phyloP scores from a whole-genome alignment of 2,113 vertebrate species.

The Phrynosoma platyrhinos region DNA sequence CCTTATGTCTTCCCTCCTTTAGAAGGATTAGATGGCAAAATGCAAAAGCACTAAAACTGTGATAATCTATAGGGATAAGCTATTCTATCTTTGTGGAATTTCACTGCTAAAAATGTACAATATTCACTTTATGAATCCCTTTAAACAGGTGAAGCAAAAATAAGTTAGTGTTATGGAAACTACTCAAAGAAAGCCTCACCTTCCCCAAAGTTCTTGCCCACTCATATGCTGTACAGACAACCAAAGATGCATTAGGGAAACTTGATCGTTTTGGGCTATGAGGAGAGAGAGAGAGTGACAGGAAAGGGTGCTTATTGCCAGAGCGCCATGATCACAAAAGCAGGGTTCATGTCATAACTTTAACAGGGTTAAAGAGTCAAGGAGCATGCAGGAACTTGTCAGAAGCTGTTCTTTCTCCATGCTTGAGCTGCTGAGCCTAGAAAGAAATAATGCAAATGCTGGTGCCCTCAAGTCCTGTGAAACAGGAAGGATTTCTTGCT shows the following conservation, averaged over 20 bases:
- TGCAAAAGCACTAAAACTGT: too few relatives aligned
- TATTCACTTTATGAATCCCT: too few relatives aligned
- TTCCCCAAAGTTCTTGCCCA: not conserved
- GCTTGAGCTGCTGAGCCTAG: slow-evolving; percentile 62
- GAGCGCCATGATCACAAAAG: slow-evolving; percentile 64
- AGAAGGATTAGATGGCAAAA: too few relatives aligned
- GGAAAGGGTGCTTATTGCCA: slow-evolving; percentile 23
- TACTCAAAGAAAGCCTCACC: not conserved
- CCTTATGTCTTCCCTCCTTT: too few relatives aligned
- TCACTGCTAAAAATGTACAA: too few relatives aligned
- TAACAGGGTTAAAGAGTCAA: slow-evolving; percentile 44
- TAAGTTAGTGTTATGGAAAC: not conserved
- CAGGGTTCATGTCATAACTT: slow-evolving; percentile 42
- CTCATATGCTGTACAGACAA: not conserved
- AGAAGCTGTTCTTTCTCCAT: slow-evolving; percentile 60
- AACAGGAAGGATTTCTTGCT: slow-evolving; percentile 40
- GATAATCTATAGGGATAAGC: too few relatives aligned
- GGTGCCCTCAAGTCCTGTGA: slow-evolving; percentile 31
- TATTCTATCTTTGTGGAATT: too few relatives aligned
- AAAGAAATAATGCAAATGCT: slow-evolving; percentile 23
- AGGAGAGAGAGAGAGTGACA: slow-evolving; percentile 28
- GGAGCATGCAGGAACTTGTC: slow-evolving; percentile 63
- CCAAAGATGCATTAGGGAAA: slow-evolving; percentile 5
- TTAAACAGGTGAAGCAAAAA: not conserved
- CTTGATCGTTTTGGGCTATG: not conserved